Base-by-base conservation (phyloP, 2,113 vertebrate species). In the Spilogale gracilis region DNA sequence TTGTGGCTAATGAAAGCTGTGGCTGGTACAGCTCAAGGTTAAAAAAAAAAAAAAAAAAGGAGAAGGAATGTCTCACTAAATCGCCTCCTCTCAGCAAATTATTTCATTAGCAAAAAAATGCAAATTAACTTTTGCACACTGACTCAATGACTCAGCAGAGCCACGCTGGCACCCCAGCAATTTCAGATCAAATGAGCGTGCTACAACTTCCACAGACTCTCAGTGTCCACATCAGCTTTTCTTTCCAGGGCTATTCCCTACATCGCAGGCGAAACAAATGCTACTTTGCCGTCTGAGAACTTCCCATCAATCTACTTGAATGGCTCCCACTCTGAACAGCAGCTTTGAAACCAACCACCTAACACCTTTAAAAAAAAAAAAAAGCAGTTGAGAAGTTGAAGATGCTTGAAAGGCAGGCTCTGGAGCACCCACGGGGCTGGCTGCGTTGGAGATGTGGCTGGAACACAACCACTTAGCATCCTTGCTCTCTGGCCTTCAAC, bases 101-200 rank as follows among this genome's bases (percentile, higher is more conserved):
- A 97, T 92, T 96, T 97, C 92, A 95, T 96, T 91, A 96, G 87
- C 63, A 18, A 84, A 73, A 89, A 94, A 76, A 54, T 48, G 16
- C 65, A 91, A 94, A 95, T 95, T 12, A 92, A 61, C 73, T 52
- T 80, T 63, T 82, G 73, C 60, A 21, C 23, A 21, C 74, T 78
- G 90, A 81, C 23, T 69, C 58, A 17, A n/a, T 3, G n/a, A 52
- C 67, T 86, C 85, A 60, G 93, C 84, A 45, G 65, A 23, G 20
- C 32, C 60, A 21, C 83, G 38, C 0, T 10, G 86, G 73, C 23
- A 58, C 13, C 69, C 17, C 32, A 14, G 7, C 61, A 38, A 61
- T 69, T 82, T 80, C 88, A 2, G 25, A 74, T 54, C 85, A 73
- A 89, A 43, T 0, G 6, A 71, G 60, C 1, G 0, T 3, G 0